Base-by-base conservation (phyloP, 2,113 vertebrate genomes). In the Aix galericulata region DNA sequence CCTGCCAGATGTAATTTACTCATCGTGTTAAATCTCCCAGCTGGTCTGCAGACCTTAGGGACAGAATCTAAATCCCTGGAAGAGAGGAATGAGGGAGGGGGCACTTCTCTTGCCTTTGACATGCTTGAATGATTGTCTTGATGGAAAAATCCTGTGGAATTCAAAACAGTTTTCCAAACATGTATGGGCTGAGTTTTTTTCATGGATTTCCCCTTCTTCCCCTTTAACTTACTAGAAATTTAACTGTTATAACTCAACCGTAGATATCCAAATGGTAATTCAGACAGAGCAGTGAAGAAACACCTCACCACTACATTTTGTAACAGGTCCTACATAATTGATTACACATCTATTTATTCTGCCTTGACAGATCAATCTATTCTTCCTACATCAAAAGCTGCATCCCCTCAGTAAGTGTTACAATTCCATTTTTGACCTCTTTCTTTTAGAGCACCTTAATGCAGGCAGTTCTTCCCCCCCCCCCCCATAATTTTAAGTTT, bases 1-100 rank as follows among this genome's bases (percentile, higher is more conserved):
- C 22, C 5, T 83, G 80, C 32, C 80, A 95, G 58, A n/a, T 91
- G 59, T 64, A 75, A 93, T 87, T 84, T 77, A 15, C 36, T 90
- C 16, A 25, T 44, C 77, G 48, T 31, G 40, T 84, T 87, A 93
- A 90, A 91, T 60, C 13, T 89, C 67, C 50, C 68, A 91, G 72
- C 27, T 73, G 53, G 55, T 53, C 42, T 71, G 58, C 17, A 92
- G 87, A 84, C 38, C 48, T 76, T 31, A 63, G 58, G 60, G 42
- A 86, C 31, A 82, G 72, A 96, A 85, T 32, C 56, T 72, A 62
- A 92, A 79, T 55, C 63, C 46, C 82, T 53, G 46, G 34, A 92
- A 88, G 89, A 80, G 48, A 76, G 21, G 56, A 85, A 89, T 0
- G 22, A 87, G 32, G 27, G 46, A 46, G 22, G 20, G n/a, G 32